Evolutionary conservation across 2,888 invertebrate species (phyloP), one percentile per base, ranked within the genome.

Genomic region (Lysandra bellargus): DNA sequence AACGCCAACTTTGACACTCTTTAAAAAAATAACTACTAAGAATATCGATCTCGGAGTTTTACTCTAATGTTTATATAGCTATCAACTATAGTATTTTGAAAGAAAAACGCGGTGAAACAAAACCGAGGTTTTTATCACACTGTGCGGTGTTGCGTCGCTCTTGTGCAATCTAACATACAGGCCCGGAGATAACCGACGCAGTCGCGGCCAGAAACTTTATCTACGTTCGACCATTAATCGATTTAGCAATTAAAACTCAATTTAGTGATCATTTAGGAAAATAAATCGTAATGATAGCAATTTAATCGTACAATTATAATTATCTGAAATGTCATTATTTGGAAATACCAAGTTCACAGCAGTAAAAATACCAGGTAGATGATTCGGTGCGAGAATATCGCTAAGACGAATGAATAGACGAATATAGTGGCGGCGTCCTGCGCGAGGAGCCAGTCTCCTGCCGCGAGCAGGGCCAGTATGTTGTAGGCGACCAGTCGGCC

Each of bases 81-180:
- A 23, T 23, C 23, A 23, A 23, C 23, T 23, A 23, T 23, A 23
- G 23, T 23, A 23, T 23, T 23, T 23, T 23, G 23, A 23, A 23
- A 23, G 23, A 23, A 23, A 23, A 23, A 23, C 23, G 23, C 23
- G 23, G 23, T 23, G 23, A 23, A 23, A 23, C 23, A 23, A 23
- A 23, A 23, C 23, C 23, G 23, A 23, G 23, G 23, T 23, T 23
- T 23, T 23, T 23, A 23, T 23, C 23, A 23, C 23, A 23, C 0
- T 23, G n/a, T 5, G 53, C 72, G 78, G 74, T 60, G 60, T 57
- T 33, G 23, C 49, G 53, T 12, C 30, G 74, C 7, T 44, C 74
- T 75, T 44, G 75, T 75, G 75, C 75, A 49, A 44, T 75, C 75
- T 75, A 75, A 75, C 75, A 75, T 49, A 44, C 44, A 74, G 1